Percentiles rank a stretch among this genome's conserved stretches.
Evolutionary conservation across 2,797 vertebrate genomes (phyloP).

Genomic region (Pseudochirops corinnae): DNA sequence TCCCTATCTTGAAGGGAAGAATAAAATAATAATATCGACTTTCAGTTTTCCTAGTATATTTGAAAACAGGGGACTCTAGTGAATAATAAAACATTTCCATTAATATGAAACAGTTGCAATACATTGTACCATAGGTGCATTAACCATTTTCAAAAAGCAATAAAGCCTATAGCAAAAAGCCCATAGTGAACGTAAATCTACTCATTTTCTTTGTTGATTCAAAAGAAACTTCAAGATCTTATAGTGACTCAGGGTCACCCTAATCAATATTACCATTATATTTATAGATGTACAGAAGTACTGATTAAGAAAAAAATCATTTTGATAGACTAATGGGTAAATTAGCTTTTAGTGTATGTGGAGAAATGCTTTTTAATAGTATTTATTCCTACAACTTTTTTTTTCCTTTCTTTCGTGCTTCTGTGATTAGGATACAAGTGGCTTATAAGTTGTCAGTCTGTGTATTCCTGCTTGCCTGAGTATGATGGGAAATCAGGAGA

Average conservation of each 20-base stretch:
- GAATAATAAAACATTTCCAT: background rate
- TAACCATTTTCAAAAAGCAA: background rate
- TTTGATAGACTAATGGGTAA: background rate
- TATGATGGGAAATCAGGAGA: background rate
- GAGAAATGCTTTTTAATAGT: background rate
- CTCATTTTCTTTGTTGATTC: background rate
- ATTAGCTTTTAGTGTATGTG: background rate
- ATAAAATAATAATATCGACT: background rate
- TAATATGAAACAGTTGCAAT: background rate
- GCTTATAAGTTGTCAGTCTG: background rate
- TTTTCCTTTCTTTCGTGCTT: background rate
- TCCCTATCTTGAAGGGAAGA: background rate
- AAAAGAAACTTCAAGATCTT: background rate
- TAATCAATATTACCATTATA: background rate
- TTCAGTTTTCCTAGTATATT: background rate
- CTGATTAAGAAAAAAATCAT: background rate
- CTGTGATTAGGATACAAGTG: background rate
- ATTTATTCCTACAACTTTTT: background rate
- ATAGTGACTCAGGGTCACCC: background rate
- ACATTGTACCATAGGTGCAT: background rate
- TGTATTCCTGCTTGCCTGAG: background rate
- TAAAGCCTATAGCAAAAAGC: background rate
- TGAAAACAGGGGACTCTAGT: background rate
- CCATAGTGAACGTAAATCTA: background rate
- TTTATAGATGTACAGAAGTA: background rate